Evolutionary conservation across 2,113 vertebrate species (phyloP), one percentile per base, ranked within the genome.

Genomic region (Platycercus adscitus): DNA sequence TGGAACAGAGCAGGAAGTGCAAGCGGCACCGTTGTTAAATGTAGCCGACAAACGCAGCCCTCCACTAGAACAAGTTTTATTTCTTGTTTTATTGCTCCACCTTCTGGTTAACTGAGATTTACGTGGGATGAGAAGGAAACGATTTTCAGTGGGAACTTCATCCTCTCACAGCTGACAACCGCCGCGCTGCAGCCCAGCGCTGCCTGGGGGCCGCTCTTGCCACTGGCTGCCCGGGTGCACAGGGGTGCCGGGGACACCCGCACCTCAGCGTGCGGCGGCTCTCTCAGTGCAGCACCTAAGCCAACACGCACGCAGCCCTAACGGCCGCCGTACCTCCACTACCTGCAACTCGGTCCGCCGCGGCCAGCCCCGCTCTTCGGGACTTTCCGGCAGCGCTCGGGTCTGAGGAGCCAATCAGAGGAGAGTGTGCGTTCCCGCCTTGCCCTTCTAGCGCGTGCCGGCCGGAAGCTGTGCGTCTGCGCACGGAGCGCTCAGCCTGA

Each of bases 11-110:
- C 13, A 5, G 1, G 0, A 8, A 15, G 2, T 9, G 6, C 3
- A 14, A 39, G 18, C 10, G 56, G 14, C 14, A 58, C 33, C 20
- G 33, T 7, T 7, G 18, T 1, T 0, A 24, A 37, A 3, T 0
- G 8, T 1, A 2, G 28, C 56, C 11, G 81, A 20, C 16, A 44
- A 31, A 21, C 0, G 6, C 31, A 1, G 29, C 1, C 55, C 33
- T 8, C 4, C 29, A 0, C 52, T 0, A 31, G 2, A 15, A 7
- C 23, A 16, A 1, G 3, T 0, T 35, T 52, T 3, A 80, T 97
- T 95, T 46, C 87, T 95, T 69, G 95, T 39, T 77, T 75, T 37
- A 19, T 15, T 50, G 81, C 96, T 43, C 97, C 98, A 82, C 63
- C 98, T 98, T 75, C 94, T 92, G 98, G 96, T 1, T 8, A 31